Evolutionary conservation across 2,113 vertebrate species (phyloP), one percentile per base, ranked within the genome.

Genomic region (Prinia subflava): DNA sequence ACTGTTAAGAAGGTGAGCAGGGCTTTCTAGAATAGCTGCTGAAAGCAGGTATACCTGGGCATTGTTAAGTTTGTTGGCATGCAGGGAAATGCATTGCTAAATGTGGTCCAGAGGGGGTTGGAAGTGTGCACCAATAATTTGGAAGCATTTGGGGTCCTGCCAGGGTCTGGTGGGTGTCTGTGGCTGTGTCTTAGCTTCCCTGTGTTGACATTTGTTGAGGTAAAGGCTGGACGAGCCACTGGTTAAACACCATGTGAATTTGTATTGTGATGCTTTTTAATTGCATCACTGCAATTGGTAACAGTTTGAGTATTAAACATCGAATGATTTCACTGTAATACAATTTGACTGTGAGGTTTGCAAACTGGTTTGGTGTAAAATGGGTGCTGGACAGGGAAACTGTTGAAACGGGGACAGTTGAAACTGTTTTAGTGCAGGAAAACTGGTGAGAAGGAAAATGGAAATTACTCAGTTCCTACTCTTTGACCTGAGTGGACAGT

Each of bases 221-320:
- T 55, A 73, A 42, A 73, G 63, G 17, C 18, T 35, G 33, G 41
- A 88, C 39, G 49, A 83, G 27, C 35, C 30, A 4, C 11, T 71
- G n/a, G 9, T 86, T 31, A 49, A 35, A 60, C 28, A 41, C 18
- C 5, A 49, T n/a, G 53, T 71, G 10, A 50, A 47, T n/a, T 33
- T 39, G 11, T 11, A 6, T 47, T 5, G 0, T 15, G 33, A 15
- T 55, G 52, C 31, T 83, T 93, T 91, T 71, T 64, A 56, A 22
- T 73, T 60, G 55, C 2, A 23, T 2, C 0, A 3, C n/a, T 64
- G 13, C 42, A 41, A 2, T 41, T 0, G 0, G 42, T 50, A 30
- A 67, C 53, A 46, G 20, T 79, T 59, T 67, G 73, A 74, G n/a
- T n/a, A 11, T 67, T 67, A 70, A 83, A 74, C 13, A 6, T 57